A percentile compares a stretch with the other conserved stretches of the same genome.
Evolutionary conservation across 2,888 invertebrate genomes (phyloP).

Genomic region (Himalopsyche tibetana): DNA sequence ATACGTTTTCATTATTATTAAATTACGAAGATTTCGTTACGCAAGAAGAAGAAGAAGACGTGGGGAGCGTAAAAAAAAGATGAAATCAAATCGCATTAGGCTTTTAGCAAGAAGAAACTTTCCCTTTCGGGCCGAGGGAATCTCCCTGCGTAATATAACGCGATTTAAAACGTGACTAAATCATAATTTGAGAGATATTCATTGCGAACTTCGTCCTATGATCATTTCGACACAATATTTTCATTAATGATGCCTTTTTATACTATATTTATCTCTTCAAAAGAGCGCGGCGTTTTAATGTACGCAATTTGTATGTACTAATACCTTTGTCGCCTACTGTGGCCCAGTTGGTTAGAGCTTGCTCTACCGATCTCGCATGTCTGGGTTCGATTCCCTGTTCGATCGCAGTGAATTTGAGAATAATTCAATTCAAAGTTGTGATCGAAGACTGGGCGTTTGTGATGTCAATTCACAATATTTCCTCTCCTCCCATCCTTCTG

Average conservation of each 20-base stretch:
- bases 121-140: background rate
- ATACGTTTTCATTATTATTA: slow-evolving; percentile 31
- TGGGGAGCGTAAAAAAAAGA: slow-evolving; percentile 8
- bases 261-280: background rate
- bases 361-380: too few relatives aligned
- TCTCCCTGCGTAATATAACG: background rate
- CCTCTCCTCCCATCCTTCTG: too few relatives aligned
- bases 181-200: slow-evolving; percentile 30
- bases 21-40: slow-evolving; percentile 22
- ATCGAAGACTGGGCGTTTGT: too few relatives aligned
- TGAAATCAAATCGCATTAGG: slow-evolving; percentile 34
- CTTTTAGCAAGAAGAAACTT: slow-evolving; percentile 13
- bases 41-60: slow-evolving; percentile 9
- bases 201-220: background rate
- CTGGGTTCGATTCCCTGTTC: too few relatives aligned
- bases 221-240: background rate
- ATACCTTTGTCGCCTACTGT: too few relatives aligned
- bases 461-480: too few relatives aligned
- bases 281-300: too few relatives aligned
- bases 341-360: too few relatives aligned
- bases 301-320: too few relatives aligned
- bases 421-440: too few relatives aligned
- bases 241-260: background rate
- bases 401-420: too few relatives aligned
- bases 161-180: slow-evolving; percentile 30